phyloP scores from a whole-genome alignment of 2,113 vertebrate genomes.

The Meleagris gallopavo region DNA sequence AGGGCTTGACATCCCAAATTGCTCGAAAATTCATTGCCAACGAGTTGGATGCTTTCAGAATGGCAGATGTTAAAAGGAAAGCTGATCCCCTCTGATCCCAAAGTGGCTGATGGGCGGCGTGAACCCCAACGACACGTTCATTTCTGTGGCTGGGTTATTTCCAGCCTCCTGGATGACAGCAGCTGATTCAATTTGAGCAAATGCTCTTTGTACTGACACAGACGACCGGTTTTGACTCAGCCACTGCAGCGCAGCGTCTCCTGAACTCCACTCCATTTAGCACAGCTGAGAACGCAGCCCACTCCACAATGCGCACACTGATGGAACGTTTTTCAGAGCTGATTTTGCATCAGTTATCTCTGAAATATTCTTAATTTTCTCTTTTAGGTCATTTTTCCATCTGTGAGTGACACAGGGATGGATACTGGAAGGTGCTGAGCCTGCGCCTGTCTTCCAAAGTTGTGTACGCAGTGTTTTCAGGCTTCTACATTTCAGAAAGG shows the following conservation, averaged over 20 bases:
- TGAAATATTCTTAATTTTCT: neutral
- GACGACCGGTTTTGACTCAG: neutral
- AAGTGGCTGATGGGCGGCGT: neutral
- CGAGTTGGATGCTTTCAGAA: neutral
- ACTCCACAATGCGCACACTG: neutral
- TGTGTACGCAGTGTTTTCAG: neutral
- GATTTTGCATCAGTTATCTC: neutral
- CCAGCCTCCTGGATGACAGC: slow-evolving; percentile 19
- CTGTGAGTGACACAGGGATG: neutral
- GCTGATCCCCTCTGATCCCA: neutral
- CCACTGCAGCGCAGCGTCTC: slow-evolving; percentile 1
- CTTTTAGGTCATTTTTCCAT: neutral
- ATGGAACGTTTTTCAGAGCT: neutral
- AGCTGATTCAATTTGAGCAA: neutral
- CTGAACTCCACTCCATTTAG: slow-evolving; percentile 19
- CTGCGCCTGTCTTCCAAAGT: neutral
- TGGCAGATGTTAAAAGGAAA: neutral
- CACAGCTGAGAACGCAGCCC: neutral
- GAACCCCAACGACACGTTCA: neutral
- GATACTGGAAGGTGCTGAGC: neutral
- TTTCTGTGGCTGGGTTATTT: neutral
- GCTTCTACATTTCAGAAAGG: neutral
- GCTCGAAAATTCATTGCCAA: neutral
- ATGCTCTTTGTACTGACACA: neutral
- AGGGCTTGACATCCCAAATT: neutral